Base-by-base conservation (phyloP, 2,797 vertebrate species). In the Sebastes cheni region DNA sequence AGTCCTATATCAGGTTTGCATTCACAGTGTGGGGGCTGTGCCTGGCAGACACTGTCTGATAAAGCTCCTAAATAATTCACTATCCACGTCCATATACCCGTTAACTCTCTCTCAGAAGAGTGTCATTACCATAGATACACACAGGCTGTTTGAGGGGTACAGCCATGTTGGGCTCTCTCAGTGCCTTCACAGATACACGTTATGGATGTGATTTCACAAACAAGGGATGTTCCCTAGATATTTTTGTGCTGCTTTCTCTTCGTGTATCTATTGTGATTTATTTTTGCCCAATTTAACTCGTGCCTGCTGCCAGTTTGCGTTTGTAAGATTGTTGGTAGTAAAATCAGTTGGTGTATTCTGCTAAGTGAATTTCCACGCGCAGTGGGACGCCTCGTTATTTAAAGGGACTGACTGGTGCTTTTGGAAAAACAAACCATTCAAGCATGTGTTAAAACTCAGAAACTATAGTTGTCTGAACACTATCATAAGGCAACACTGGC, bases 61-160 rank as follows among this genome's bases (percentile, higher is more conserved):
- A 42, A 82, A 81, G 55, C 79, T 65, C 84, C 83, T 95, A 89
- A 93, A 95, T 93, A 89, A 95, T 94, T 95, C 87, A 93, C 79
- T 10, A 58, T 55, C 83, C 78, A 46, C 83, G 86, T 78, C 86
- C 71, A 83, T 82, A 68, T 77, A 82, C 66, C 56, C 88, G 75
- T 71, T 80, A 82, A 82, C 73, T 74, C 81, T 79, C 77, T 80
- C 81, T 83, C 81, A 66, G 77, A 72, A 75, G 73, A 80, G 25
- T 66, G 60, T 34, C 30, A 82, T 85, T 84, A 58, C 75, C 85
- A 78, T 70, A 84, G 87, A 88, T 76, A 80, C 82, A 56, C 75
- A 73, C 50, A 55, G 79, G 39, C 32, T 79, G 78, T 81, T 73
- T 66, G 56, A 77, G 27, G 52, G 27, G 22, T 36, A 36, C 42